These are phyloP conservation scores for Capitulum mitella DNA, from an alignment of 2,888 invertebrate species.

Conservation along the genomic window DNA sequence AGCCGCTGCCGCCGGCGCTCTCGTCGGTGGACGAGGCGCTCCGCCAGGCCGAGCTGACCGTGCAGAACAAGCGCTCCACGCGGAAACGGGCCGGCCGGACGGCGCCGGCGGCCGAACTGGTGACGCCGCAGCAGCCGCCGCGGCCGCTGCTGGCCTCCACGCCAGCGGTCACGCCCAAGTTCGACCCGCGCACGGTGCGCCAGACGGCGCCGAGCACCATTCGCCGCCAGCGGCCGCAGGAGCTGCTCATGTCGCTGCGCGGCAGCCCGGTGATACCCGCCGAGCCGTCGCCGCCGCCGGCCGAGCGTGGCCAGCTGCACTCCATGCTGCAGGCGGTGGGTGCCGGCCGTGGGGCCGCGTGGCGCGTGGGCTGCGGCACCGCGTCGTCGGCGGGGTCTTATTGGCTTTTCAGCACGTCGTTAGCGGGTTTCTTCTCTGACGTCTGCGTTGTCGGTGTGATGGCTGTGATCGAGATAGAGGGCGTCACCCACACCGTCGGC, in stretches of 20 bases:
- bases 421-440: too few species aligned
- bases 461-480: too few species aligned
- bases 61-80: not conserved
- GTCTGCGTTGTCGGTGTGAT: too few species aligned
- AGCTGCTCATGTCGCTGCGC: constrained; percentile 17
- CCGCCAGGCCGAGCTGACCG: not conserved
- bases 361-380: not conserved
- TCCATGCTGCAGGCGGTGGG: not conserved
- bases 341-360: not conserved
- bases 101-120: not conserved
- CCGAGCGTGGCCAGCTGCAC: not conserved
- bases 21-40: not conserved
- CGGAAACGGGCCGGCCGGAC: not conserved
- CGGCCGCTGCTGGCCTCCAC: not conserved
- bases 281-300: not conserved
- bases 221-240: not conserved
- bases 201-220: not conserved
- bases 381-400: too few species aligned
- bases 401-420: too few species aligned
- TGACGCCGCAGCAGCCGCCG: not conserved
- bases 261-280: constrained; percentile 10
- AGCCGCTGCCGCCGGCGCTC: not conserved
- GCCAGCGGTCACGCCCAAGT: constrained; percentile 16
- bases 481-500: too few species aligned
- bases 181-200: constrained; percentile 14